Percentiles rank a stretch among this genome's conserved stretches.
These are phyloP conservation scores for Zenarchopterus dispar DNA, from an alignment of 2,797 vertebrate species.

Conservation along the genomic window DNA sequence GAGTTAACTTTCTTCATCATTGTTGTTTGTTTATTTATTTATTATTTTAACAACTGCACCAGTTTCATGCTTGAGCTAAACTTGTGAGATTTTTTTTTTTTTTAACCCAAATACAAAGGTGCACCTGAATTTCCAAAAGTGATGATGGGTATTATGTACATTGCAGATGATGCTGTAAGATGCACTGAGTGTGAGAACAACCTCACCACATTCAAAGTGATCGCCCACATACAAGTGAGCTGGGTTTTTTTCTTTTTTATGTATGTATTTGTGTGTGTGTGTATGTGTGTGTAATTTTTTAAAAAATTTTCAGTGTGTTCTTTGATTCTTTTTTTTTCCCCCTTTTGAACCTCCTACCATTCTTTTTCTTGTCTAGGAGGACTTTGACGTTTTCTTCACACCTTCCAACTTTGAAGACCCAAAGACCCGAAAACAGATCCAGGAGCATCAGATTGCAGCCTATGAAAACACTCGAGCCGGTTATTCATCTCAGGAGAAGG, in stretches of 20 bases:
- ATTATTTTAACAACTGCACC: too few relatives aligned
- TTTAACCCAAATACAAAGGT: neutral
- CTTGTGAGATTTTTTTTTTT: too few relatives aligned
- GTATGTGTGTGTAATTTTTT: too few relatives aligned
- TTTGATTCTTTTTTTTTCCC: neutral
- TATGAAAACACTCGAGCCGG: slow-evolving; percentile 79
- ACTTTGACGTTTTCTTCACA: slow-evolving; percentile 91
- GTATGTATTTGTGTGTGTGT: too few relatives aligned
- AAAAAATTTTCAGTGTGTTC: neutral
- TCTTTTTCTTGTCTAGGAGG: slow-evolving; percentile 79
- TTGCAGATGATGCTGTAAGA: slow-evolving; percentile 85
- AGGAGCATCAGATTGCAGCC: slow-evolving; percentile 85
- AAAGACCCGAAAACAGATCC: slow-evolving; percentile 81
- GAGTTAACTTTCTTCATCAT: too few relatives aligned
- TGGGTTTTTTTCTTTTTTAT: too few relatives aligned
- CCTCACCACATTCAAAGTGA: slow-evolving; percentile 87
- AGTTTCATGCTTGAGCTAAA: too few relatives aligned
- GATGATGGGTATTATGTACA: slow-evolving; percentile 3
- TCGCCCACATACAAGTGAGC: slow-evolving; percentile 88
- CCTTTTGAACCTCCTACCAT: neutral
- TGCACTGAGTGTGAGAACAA: slow-evolving; percentile 85
- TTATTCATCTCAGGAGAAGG: slow-evolving; percentile 50
- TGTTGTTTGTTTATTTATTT: too few relatives aligned
- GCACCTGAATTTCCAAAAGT: slow-evolving; percentile 2
- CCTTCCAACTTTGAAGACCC: slow-evolving; percentile 86